Base-by-base conservation (phyloP, 2,888 invertebrate genomes). In the Hydriomena furcata region DNA sequence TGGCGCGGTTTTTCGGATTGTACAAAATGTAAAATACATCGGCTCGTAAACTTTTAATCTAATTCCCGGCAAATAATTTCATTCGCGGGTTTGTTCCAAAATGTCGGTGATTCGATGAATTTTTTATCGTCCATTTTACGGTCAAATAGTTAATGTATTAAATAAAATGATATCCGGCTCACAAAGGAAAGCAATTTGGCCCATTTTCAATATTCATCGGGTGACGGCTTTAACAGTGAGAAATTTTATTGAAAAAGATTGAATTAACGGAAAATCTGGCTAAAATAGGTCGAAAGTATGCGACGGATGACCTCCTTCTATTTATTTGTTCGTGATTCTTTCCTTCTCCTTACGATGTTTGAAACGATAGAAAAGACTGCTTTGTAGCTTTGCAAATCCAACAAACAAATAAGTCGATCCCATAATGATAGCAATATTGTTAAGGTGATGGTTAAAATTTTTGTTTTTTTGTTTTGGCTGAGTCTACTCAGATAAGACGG, bases 91-190 rank as follows among this genome's bases (percentile, higher is more conserved):
- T 37, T 28, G 44, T 41, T 28, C 32, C 32, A 32, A 36, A 53
- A 46, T 41, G 23, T 43, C 40, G 27, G 25, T 35, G 24, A 52
- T 49, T 42, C 34, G 7, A 42, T 46, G 27, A 13, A 38, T 35
- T 43, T 48, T 47, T 36, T 21, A 47, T 44, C 31, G 12, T 11
- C 31, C 12, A 41, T 40, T 52, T 53, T 46, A 45, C 60, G 57
- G 48, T 60, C 50, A 55, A 57, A 57, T 55, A 57, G 45, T 60
- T 57, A 50, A 51, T 48, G 45, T 40, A 46, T 43, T 60, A 34
- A 49, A 53, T 47, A 50, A 56, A 56, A 45, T 44, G 32, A 52
- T 60, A 37, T 43, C 36, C 25, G 20, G 11, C 6, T 41, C 52
- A 46, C 59, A 60, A 55, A 57, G 60, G 24, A 52, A 52, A 51